Percentiles rank a stretch among this genome's conserved stretches.
Conservation (phyloP, 2,888 invertebrate species). For the Hirudinaria manillensis region DNA sequence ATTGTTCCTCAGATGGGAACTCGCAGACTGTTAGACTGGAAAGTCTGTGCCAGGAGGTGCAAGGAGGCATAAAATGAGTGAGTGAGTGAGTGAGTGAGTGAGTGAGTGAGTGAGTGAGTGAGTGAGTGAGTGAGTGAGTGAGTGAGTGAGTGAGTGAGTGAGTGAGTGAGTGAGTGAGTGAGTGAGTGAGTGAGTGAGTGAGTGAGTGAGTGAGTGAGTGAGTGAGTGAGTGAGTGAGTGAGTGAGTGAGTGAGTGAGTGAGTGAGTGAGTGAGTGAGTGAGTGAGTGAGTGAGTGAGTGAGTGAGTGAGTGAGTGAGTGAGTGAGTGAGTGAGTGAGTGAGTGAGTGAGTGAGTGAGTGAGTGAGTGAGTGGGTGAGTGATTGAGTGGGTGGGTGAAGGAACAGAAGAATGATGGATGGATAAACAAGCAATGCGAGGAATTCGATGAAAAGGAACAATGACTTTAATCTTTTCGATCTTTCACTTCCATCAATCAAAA, state of each 20-base stretch:
- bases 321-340: constrained; percentile 16
- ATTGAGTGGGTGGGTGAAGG: neutral
- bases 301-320: constrained; percentile 20
- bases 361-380: constrained; percentile 6
- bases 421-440: neutral
- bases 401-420: neutral
- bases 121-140: neutral
- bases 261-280: constrained; percentile 27
- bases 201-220: constrained; percentile 21
- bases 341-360: neutral
- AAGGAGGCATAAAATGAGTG: no score
- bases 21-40: no score
- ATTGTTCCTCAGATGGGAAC: no score
- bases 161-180: neutral
- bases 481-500: no score
- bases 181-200: constrained; percentile 18
- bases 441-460: constrained; percentile 2
- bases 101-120: constrained; percentile 5
- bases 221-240: constrained; percentile 16
- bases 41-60: no score
- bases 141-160: neutral
- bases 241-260: constrained; percentile 8
- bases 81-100: neutral
- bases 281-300: constrained; percentile 25
- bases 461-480: neutral